Evolutionary conservation across 2,888 invertebrate species (phyloP).

Genomic region (Odontocerum albicorne): DNA sequence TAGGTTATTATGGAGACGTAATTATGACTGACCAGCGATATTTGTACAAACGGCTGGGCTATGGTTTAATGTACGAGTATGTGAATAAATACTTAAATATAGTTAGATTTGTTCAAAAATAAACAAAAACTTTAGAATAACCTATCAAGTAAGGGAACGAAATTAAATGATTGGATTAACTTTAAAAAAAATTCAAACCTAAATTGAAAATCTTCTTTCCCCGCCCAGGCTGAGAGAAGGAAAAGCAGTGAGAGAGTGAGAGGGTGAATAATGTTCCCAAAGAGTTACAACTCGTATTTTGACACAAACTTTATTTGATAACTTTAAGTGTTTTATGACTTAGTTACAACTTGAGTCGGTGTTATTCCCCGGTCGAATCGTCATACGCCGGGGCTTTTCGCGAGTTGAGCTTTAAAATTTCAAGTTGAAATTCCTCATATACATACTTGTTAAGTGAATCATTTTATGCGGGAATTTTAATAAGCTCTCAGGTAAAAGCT

Average conservation of each 20-base stretch:
- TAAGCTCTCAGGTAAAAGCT: not conserved
- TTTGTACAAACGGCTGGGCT: too few species aligned
- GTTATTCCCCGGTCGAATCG: conserved; percentile 21
- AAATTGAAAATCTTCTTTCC: not conserved
- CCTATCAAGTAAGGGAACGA: too few species aligned
- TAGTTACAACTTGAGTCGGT: conserved; percentile 32
- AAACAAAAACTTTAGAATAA: too few species aligned
- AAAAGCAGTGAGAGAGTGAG: not conserved
- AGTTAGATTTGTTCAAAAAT: too few species aligned
- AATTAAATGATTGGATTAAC: too few species aligned
- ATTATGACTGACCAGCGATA: too few species aligned
- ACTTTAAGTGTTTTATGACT: conserved; percentile 37
- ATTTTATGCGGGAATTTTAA: not conserved
- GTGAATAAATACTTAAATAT: too few species aligned
- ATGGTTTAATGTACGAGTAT: too few species aligned
- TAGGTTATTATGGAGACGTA: too few species aligned
- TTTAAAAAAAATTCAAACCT: not conserved
- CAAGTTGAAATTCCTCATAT: not conserved
- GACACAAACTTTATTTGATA: conserved; percentile 36
- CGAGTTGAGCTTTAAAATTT: conserved; percentile 14
- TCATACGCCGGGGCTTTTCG: conserved; percentile 1
- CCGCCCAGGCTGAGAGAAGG: not conserved
- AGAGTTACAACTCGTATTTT: conserved; percentile 25
- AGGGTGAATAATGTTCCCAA: conserved; percentile 6
- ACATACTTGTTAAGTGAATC: not conserved